phyloP scores from a whole-genome alignment of 2,113 vertebrate genomes.

The Corydoras sp. region DNA sequence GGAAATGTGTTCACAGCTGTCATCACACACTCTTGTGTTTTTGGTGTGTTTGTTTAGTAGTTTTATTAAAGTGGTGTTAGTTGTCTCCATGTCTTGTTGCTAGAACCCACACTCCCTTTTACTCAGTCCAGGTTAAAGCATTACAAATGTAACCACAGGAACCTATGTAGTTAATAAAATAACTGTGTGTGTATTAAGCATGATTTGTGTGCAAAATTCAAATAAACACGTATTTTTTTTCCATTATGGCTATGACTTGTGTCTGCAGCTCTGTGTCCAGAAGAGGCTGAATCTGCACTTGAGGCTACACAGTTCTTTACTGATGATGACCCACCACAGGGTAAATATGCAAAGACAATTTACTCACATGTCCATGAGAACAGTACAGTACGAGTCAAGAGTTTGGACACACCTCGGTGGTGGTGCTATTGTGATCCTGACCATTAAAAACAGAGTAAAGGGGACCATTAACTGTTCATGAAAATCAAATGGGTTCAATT shows the following conservation, averaged over 20 bases:
- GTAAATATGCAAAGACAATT: conserved; percentile 53
- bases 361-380: background rate
- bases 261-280: conserved; percentile 77
- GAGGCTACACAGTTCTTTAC: conserved; percentile 88
- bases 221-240: too few species aligned
- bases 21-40: background rate
- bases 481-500: too few species aligned
- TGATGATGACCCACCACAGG: conserved; percentile 71
- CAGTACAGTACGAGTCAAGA: too few species aligned
- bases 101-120: too few species aligned
- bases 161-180: too few species aligned
- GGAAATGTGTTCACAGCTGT: background rate
- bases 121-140: too few species aligned
- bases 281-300: conserved; percentile 89
- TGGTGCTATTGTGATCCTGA: too few species aligned
- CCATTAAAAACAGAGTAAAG: too few species aligned
- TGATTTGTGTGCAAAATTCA: background rate
- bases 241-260: background rate
- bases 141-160: too few species aligned
- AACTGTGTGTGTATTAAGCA: background rate
- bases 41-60: background rate
- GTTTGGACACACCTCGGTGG: too few species aligned
- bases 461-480: too few species aligned
- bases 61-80: background rate
- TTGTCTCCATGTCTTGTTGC: too few species aligned